Evolutionary conservation across 1,140 invertebrate genomes (phyloP), one percentile per base, ranked within the genome.

Genomic region (Hestina assimilis): DNA sequence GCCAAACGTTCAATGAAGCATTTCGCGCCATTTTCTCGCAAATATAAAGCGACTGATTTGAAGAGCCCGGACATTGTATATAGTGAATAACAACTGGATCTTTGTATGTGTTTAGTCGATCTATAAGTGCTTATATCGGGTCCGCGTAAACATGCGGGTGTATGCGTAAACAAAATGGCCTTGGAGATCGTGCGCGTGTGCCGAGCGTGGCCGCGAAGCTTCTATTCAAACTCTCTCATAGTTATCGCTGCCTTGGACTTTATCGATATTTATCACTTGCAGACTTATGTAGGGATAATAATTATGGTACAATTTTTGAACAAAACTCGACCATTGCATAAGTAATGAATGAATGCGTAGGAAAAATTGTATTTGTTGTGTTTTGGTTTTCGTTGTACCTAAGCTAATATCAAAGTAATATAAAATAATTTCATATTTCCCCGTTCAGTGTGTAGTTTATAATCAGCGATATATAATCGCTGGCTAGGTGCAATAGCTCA

Each of bases 1-100:
- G 82, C 82, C 82, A 80, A 87, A 75, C 55, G 64, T 71, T 83
- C 82, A 85, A 87, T 85, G 84, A 55, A 85, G 74, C 73, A 75
- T 72, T 87, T 87, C 82, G 71, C 84, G 84, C 82, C 79, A 83
- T 84, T 83, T 79, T 83, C 67, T 72, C 41, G 53, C 52, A 31
- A 35, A 51, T 66, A 70, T 67, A 63, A 73, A 45, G 14, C 73
- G 65, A 59, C 70, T 40, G 59, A 69, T 72, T 84, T 65, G 24
- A 41, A 65, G 55, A 66, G 68, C 31, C 2, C 31, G 20, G 28
- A n/a, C 41, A 31, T 23, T 19, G 41, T 41, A n/a, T 66, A n/a
- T n/a, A n/a, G 38, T 29, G 51, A 45, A 15, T 46, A 56, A 63
- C 57, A 47, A 41, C 42, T 15, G 38, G 53, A 31, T 41, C 20